Conservation (phyloP, 2,113 vertebrate species). For the Podarcis cretensis region DNA sequence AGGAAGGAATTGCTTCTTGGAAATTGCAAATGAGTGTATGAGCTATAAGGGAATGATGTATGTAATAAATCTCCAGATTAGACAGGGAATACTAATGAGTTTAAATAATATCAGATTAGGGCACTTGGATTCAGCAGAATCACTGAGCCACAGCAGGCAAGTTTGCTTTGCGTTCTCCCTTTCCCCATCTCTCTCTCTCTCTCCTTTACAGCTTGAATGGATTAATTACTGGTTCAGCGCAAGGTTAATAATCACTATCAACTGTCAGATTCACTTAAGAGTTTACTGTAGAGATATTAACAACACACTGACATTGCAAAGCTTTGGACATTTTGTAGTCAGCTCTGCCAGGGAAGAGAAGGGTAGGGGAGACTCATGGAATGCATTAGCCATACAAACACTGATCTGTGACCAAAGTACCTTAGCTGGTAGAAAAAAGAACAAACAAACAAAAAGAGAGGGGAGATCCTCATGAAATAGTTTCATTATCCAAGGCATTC, state of each 20-base stretch:
- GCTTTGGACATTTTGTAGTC: constrained; percentile 37
- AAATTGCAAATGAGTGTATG: constrained; percentile 72
- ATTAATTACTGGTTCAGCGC: constrained; percentile 79
- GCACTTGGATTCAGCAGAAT: constrained; percentile 64
- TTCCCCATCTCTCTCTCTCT: constrained; percentile 18
- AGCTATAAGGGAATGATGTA: constrained; percentile 76
- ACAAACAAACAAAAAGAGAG: neutral
- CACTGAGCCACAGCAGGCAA: constrained; percentile 60
- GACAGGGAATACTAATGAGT: constrained; percentile 75
- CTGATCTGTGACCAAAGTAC: neutral
- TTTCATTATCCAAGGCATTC: neutral
- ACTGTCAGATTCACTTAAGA: constrained; percentile 74
- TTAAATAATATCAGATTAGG: constrained; percentile 62
- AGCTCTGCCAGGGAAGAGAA: constrained; percentile 38
- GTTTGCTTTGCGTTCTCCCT: constrained; percentile 56
- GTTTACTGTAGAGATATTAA: constrained; percentile 71
- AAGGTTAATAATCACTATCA: constrained; percentile 83
- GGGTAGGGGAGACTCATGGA: neutral
- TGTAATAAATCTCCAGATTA: constrained; percentile 74
- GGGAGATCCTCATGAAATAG: rapidly evolving
- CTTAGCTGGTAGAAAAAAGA: constrained; percentile 10
- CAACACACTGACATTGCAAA: constrained; percentile 61
- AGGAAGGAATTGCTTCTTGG: constrained; percentile 55
- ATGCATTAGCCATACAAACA: constrained; percentile 7
- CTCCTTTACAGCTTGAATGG: constrained; percentile 67